Evolutionary conservation across 2,888 invertebrate genomes (phyloP), one percentile per base, ranked within the genome.

Genomic region (Caenorhabditis sp.): DNA sequence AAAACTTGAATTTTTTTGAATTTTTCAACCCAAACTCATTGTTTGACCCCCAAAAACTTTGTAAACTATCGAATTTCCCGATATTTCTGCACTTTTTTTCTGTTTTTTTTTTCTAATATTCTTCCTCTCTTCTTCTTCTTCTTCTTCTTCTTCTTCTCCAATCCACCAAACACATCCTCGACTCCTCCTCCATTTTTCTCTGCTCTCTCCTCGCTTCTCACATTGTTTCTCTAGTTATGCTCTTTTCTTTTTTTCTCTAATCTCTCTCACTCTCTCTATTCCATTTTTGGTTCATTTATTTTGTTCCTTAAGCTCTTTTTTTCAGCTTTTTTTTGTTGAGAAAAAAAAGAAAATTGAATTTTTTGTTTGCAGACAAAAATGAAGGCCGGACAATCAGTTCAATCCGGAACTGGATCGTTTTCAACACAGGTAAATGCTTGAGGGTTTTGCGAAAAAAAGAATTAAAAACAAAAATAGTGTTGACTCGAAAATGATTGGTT

Each of bases 311-410:
- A 5, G 43, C 58, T 36, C 50, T n/a, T 57, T 50, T 27, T 24
- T 14, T 23, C 55, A 31, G 31, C 51, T 58, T 64, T 58, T 58
- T 64, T 64, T 23, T 57, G 23, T 27, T 49, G 54, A 17, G 55
- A 57, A 63, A 57, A 63, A 55, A 26, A 43, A 55, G 55, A 57
- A 50, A 57, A 49, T 64, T 64, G 23, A 64, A n/a, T n/a, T n/a
- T n/a, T n/a, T n/a, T 64, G 57, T 64, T 43, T 43, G 6, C 43
- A 43, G 43, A 43, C 43, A 31, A 31, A 62, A 21, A 71, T 71
- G 71, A 71, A 71, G 23, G 66, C 71, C 12, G 71, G 63, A 53
- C 70, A 69, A 64, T 59, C 65, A 51, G 62, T 70, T 26, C 23
- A 58, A 21, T 60, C 65, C 8, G 70, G 70, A 26, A 53, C 59